Evolutionary conservation across 2,113 vertebrate genomes (phyloP), one percentile per base, ranked within the genome.

Genomic region (Chionodraco myersi): DNA sequence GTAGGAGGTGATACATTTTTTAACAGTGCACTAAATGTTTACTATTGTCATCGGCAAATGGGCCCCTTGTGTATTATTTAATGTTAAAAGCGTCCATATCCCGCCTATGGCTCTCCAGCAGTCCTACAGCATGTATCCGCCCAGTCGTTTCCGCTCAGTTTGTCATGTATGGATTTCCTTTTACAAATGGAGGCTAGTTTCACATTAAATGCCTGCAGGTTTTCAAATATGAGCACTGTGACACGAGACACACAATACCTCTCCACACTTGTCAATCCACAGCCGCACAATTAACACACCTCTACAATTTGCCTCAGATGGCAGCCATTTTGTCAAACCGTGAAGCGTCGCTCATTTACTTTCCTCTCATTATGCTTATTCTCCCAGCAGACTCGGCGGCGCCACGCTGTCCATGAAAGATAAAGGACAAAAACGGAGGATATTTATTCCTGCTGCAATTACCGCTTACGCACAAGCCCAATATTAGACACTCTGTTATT

Each of bases 331-430:
- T 83, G 73, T 86, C 80, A 74, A 82, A 79, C 72, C 75, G 57
- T 64, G 54, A 86, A 49, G 82, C 75, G 56, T 69, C 48, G 65
- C 85, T 86, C 77, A 54, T 88, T 83, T 84, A 66, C 78, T 83
- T 75, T 70, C 45, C 77, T 67, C 57, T 86, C 86, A 67, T 91
- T 92, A 91, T 83, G 86, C 81, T 88, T 83, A 92, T 87, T 83
- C 10, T 6, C 49, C 44, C 73, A 2, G 73, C 74, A 54, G 74
- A 80, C 78, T 85, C 66, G 45, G 80, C 66, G 45, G 80, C 85
- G 84, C 75, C 26, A 49, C 86, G 87, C 88, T 88, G 85, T 69
- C 68, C 83, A 72, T 80, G 77, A 77, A 77, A 91, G 89, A 91
- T 92, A 92, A 90, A 90, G 86, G 83, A 81, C 84, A 79, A 83